Conservation (phyloP, 2,113 vertebrate genomes). For the Scortum barcoo region DNA sequence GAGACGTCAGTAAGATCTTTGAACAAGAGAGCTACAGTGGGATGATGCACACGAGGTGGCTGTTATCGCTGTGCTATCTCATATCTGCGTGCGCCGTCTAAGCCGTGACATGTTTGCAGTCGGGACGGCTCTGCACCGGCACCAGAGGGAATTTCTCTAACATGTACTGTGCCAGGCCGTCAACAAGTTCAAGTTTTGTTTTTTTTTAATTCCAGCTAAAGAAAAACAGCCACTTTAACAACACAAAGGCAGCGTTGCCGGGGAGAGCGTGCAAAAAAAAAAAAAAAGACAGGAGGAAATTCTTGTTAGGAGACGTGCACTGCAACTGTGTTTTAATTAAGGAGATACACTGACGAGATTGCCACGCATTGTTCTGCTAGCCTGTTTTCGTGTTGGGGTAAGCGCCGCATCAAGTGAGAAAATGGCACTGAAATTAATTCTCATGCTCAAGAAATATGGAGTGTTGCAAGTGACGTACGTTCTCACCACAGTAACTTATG, state of each 20-base stretch:
- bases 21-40: background rate
- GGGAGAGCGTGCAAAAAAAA: too few relatives aligned
- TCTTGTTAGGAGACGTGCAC: background rate
- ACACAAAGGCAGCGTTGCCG: background rate
- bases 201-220: background rate
- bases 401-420: background rate
- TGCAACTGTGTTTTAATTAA: background rate
- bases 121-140: background rate
- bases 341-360: background rate
- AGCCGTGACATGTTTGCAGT: constrained; percentile 19
- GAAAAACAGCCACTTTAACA: background rate
- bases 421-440: background rate
- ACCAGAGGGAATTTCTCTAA: background rate
- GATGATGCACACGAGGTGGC: constrained; percentile 1
- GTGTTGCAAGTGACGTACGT: background rate
- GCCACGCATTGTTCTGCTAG: background rate
- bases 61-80: constrained; percentile 26
- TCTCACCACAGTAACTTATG: too few relatives aligned
- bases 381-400: background rate
- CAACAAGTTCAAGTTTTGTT: constrained; percentile 13
- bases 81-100: constrained; percentile 13
- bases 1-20: background rate
- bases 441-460: background rate
- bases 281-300: background rate
- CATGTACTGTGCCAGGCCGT: background rate